Base-by-base conservation (phyloP, 1,140 invertebrate species). In the Lepidurus arcticus region DNA sequence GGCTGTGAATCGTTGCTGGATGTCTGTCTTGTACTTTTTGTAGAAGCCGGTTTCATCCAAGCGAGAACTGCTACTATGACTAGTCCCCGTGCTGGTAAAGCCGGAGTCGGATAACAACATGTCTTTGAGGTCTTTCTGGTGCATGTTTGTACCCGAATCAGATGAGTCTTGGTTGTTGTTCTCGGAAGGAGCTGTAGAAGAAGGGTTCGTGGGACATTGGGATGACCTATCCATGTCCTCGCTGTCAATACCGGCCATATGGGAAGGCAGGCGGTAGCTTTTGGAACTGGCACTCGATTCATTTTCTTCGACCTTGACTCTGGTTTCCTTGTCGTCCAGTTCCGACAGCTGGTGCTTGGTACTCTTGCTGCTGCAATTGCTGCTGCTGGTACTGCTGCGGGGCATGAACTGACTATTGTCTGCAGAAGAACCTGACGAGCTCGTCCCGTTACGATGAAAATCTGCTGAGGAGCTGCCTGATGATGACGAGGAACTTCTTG, bases 11-110 rank as follows among this genome's bases (percentile, higher is more conserved):
- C 95, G 87, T 83, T 95, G 91, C 81, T 96, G 95, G 79, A 98
- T 97, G 81, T 93, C 94, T 81, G 94, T 96, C 86, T 98, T 98
- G 86, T 96, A 97, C 86, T 98, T 97, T 86, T 97, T 78, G 78
- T 78, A 78, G 73, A 78, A 11, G 10, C 21, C 42, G 79, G 26
- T 81, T 80, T 73, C 78, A 44, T 53, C 53, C 13, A 65, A 16
- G 10, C 26, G 75, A 16, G 44, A 76, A 47, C 16, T 78, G 73
- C 42, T 79, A 73, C 75, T 73, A 21, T 73, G 44, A 44, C 74
- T 73, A 21, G 75, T 11, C 16, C 74, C 42, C 42, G 44, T 42
- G 42, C 77, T 75, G 79, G 11, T 78, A 65, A 65, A 65, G 21
- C 53, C 53, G 16, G 53, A 65, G 13, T 65, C 53, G 3, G n/a